phyloP scores from a whole-genome alignment of 2,113 vertebrate genomes.

The Poeciliopsis prolifica region DNA sequence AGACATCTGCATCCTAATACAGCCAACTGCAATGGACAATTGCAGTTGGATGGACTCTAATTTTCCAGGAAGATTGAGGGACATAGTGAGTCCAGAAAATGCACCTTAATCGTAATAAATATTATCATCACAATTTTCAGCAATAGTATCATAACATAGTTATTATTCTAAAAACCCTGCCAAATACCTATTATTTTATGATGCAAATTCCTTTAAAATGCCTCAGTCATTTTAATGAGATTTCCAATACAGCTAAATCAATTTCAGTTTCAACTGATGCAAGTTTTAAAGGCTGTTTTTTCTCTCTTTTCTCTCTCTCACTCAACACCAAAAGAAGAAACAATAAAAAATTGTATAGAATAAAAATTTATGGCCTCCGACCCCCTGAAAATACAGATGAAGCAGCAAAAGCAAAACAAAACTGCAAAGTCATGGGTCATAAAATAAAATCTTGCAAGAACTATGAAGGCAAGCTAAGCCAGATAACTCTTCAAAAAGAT shows the following conservation, averaged over 20 bases:
- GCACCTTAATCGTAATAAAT: no score
- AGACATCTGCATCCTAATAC: no score
- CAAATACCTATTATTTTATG: neutral
- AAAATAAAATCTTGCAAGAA: neutral
- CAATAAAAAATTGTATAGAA: no score
- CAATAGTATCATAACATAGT: no score
- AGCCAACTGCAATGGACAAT: no score
- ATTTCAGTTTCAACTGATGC: neutral
- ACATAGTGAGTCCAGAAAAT: no score
- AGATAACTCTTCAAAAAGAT: no score
- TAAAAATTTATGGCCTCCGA: neutral
- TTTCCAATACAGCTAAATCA: neutral
- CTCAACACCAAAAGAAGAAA: neutral
- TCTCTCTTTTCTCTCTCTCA: neutral
- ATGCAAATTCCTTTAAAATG: slow-evolving; percentile 2
- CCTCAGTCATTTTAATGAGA: neutral
- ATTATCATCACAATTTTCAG: no score
- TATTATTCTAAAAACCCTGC: neutral
- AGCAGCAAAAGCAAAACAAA: slow-evolving; percentile 1
- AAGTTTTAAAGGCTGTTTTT: neutral
- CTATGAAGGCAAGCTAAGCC: neutral
- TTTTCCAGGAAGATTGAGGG: no score
- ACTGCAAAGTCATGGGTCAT: neutral
- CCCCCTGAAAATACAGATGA: neutral
- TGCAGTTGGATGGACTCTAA: no score